Conservation (phyloP, 2,113 vertebrate species). For the Chrysemys picta region DNA sequence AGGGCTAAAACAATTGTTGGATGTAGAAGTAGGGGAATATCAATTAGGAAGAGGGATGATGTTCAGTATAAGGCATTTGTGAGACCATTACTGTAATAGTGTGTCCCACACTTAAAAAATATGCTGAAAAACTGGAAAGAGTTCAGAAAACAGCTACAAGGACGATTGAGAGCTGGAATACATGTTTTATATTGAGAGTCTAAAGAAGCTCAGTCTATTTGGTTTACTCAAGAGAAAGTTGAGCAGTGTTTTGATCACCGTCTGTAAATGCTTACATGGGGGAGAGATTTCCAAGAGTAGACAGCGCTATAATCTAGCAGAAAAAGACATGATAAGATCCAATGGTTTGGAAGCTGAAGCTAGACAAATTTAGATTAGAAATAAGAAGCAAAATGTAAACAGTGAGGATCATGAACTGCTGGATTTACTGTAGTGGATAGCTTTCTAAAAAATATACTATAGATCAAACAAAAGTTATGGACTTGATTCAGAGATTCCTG, state of each 20-base stretch:
- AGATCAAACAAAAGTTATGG: rapidly evolving
- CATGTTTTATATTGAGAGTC: neutral
- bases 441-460: neutral
- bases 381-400: neutral
- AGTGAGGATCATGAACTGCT: neutral
- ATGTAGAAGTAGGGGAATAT: neutral
- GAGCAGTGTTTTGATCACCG: neutral
- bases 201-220: neutral
- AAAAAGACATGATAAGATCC: neutral
- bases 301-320: neutral
- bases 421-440: neutral
- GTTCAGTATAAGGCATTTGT: neutral
- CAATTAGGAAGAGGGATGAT: neutral
- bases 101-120: neutral
- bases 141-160: neutral
- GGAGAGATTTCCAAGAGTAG: neutral
- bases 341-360: neutral
- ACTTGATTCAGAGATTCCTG: neutral
- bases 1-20: no score
- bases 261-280: neutral
- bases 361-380: neutral
- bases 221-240: neutral
- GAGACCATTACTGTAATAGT: neutral
- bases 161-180: neutral
- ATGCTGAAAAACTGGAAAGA: neutral